Evolutionary conservation across 2,113 vertebrate species (phyloP), one percentile per base, ranked within the genome.

Genomic region (Neogale vison): DNA sequence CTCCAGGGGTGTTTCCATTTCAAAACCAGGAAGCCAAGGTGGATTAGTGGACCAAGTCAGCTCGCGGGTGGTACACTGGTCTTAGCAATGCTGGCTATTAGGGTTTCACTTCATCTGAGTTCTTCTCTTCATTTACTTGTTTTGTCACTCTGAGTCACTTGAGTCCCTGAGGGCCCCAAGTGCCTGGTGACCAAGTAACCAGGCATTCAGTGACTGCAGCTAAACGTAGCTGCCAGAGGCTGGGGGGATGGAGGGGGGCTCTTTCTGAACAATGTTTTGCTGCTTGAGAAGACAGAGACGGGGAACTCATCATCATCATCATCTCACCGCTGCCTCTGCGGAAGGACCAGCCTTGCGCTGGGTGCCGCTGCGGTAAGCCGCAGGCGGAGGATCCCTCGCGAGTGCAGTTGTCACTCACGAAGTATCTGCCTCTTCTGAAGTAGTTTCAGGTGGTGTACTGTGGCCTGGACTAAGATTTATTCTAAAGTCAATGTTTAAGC

Each of bases 1-100:
- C 20, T 71, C 61, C 67, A 67, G 23, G 14, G 20, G 36, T 67
- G 50, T 93, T 96, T 76, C 55, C n/a, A 10, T 88, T 97, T 95
- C 59, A 95, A 63, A 96, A 61, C 29, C 29, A 55, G 47, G 59
- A 77, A 83, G 45, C 65, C 36, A 47, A 52, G 26, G 20, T 67
- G 29, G 13, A 24, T 77, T 39, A 39, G 4, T 90, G 31, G 52
- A 97, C 90, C 55, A 95, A 88, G 45, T 85, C 20, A 77, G 12
- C 50, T 34, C 50, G 29, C n/a, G 45, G 50, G 29, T 74, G 93
- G 50, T 67, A 4, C 55, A 61, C 76, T 69, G 80, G 50, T 89
- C 93, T 61, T 61, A 89, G 83, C 74, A 88, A 31, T 0, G 10
- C 67, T 24, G 1, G 61, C 55, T 74, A 6, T 42, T 88, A 86